Conservation (phyloP, 2,797 vertebrate genomes). For the Clarias pachynema region DNA sequence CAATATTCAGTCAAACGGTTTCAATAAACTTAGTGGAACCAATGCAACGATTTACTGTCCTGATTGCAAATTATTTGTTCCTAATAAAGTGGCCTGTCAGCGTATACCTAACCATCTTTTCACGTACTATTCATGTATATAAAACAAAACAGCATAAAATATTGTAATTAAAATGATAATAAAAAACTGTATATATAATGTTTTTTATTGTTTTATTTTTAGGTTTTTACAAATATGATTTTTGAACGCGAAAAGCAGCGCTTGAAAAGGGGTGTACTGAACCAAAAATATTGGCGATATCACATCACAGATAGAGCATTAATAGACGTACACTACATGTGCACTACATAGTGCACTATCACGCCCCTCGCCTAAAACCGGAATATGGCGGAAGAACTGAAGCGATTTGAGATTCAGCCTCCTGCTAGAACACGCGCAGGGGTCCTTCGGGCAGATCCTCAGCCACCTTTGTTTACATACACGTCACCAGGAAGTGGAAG, state of each 20-base stretch:
- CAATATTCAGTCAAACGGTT: too few species aligned
- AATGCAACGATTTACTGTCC: too few species aligned
- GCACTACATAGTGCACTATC: background rate
- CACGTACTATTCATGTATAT: background rate
- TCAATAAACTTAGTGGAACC: too few species aligned
- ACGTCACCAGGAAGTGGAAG: constrained; percentile 74
- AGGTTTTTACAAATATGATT: background rate
- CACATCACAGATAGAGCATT: background rate
- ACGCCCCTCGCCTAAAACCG: background rate
- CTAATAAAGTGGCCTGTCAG: background rate
- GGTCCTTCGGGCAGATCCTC: constrained; percentile 31
- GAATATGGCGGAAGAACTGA: too few species aligned
- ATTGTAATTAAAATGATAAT: background rate
- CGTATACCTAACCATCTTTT: background rate
- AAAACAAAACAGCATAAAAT: background rate
- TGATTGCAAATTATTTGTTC: background rate
- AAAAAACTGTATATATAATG: background rate
- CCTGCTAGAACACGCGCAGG: background rate
- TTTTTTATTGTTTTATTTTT: too few species aligned
- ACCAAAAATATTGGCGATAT: background rate
- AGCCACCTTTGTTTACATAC: constrained; percentile 67
- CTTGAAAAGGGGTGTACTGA: background rate
- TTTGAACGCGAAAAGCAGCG: background rate
- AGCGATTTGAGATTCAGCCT: background rate
- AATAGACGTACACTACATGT: background rate